Evolutionary conservation across 2,797 vertebrate genomes (phyloP), one percentile per base, ranked within the genome.

Genomic region (Sphenodon punctatus): DNA sequence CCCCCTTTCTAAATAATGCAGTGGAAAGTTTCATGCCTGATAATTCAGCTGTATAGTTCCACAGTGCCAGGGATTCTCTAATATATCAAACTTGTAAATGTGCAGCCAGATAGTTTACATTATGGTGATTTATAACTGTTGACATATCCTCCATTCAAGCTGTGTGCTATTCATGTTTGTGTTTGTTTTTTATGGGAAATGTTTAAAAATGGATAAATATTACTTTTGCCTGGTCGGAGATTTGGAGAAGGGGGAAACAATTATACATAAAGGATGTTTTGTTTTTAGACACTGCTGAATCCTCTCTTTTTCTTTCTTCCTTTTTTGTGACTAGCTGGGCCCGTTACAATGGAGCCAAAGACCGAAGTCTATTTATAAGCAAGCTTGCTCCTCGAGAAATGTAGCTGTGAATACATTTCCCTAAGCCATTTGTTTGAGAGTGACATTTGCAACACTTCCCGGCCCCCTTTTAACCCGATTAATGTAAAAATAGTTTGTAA

Each of bases 151-250:
- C 60, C 60, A 3, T 68, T 80, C 78, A 83, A 74, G 83, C 88
- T 82, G 61, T 82, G 88, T 65, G 66, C 85, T 89, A 55, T 69
- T 84, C 87, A 56, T 85, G 78, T 68, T 75, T 82, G 66, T 88
- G 86, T 86, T 84, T 90, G 73, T 75, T n/a, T n/a, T n/a, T n/a
- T n/a, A n/a, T n/a, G n/a, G n/a, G 53, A 67, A 78, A 45, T 56
- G 78, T 89, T 92, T 89, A 67, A 93, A 91, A 92, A 74, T 34
- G 82, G 60, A 74, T 88, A 89, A 87, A 89, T 82, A 82, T 67
- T 67, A 55, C 84, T 88, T 89, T 69, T 75, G 55, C 73, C 49
- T 80, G 75, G 77, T 80, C 65, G 64, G 71, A 86, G 68, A 70
- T 75, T 70, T 25, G 23, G 61, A 58, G 42, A 48, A 43, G 41